Evolutionary conservation across 2,888 invertebrate species (phyloP).

Genomic region (Diarsia rubi): DNA sequence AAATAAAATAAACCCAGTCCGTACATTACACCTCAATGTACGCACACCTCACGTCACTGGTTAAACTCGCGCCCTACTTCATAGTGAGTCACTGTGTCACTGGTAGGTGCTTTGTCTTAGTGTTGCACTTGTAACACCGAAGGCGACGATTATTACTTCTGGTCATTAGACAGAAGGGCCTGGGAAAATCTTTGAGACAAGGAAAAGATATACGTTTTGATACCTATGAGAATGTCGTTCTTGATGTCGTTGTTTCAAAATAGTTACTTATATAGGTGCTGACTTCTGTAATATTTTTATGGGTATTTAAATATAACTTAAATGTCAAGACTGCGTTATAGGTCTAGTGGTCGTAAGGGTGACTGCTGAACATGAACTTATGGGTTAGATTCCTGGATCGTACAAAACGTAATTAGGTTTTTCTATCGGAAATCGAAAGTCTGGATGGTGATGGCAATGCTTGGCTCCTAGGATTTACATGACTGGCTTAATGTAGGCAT

Average conservation of each 20-base stretch:
- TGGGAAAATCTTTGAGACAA: constrained; percentile 44
- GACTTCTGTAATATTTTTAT: not conserved
- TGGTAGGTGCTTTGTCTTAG: constrained; percentile 19
- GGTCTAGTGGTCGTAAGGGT: no score
- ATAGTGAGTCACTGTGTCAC: constrained; percentile 55
- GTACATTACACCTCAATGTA: constrained; percentile 31
- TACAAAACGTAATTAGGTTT: no score
- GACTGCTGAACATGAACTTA: no score
- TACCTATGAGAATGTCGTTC: not conserved
- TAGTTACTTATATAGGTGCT: not conserved
- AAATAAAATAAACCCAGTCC: not conserved
- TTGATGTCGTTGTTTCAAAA: not conserved
- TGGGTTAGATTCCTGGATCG: no score
- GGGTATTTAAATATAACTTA: no score
- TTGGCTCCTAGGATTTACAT: no score
- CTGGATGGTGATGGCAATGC: no score
- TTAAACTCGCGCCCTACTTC: constrained; percentile 57
- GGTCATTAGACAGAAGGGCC: constrained; percentile 55
- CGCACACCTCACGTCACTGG: constrained; percentile 7
- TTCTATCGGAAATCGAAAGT: no score
- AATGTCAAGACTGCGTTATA: no score
- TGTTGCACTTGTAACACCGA: constrained; percentile 35
- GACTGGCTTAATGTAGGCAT: no score
- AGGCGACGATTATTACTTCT: constrained; percentile 59
- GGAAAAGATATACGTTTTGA: not conserved